Conservation (phyloP, 2,797 vertebrate genomes). For the Holocentrus rufus region DNA sequence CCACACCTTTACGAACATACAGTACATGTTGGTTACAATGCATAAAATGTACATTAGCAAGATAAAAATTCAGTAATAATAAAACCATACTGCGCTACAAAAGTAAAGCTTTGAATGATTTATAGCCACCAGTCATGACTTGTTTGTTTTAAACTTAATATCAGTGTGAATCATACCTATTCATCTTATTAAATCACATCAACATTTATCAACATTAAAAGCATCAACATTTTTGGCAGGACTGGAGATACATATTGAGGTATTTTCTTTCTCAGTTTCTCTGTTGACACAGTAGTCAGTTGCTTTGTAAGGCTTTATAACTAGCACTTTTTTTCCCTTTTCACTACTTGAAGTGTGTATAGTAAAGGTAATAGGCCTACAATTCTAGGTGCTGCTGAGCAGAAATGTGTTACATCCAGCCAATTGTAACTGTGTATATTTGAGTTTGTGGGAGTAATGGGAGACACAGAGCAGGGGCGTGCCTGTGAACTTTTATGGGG, state of each 20-base stretch:
- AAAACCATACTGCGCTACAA: no score
- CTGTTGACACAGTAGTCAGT: not conserved
- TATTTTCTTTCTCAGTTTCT: not conserved
- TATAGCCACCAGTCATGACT: not conserved
- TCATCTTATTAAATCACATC: not conserved
- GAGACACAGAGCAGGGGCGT: conserved; percentile 48
- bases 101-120: not conserved
- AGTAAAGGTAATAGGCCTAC: not conserved
- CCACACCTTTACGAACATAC: no score
- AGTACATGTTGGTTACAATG: no score
- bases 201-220: not conserved
- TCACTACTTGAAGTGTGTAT: not conserved
- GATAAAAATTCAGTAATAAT: no score
- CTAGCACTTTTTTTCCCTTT: not conserved
- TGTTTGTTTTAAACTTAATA: not conserved
- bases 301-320: no score
- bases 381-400: not conserved
- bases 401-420: not conserved
- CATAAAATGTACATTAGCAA: no score
- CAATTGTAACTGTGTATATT: conserved; percentile 34
- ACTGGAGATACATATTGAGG: no score
- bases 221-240: no score
- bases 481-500: conserved; percentile 60
- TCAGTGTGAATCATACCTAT: not conserved
- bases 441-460: conserved; percentile 35